Evolutionary conservation across 1,140 invertebrate genomes (phyloP), one percentile per base, ranked within the genome.

Genomic region (Leptopilina clavipes): DNA sequence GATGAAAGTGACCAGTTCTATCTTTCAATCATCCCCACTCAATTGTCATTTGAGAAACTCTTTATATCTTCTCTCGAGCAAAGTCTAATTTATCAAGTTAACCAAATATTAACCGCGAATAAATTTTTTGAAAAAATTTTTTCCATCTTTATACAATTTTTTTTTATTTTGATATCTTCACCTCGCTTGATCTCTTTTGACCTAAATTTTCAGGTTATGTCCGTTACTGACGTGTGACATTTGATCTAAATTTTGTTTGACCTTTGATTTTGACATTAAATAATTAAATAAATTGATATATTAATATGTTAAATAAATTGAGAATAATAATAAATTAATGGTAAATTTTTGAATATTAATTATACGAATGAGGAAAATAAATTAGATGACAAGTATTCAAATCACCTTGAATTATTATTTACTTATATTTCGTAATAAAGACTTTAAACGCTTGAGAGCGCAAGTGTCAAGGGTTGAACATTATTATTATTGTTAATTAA

Each of bases 1-100:
- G 59, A 65, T 65, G 59, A 65, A 65, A 65, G 59, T 65, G 59
- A 11, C 7, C 59, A n/a, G 19, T 65, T 31, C 22, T n/a, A 31
- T 65, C 11, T 6, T 65, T n/a, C 59, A 65, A 31, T 65, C 11
- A 37, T 65, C 59, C 59, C 59, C 59, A 65, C 59, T 65, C 19
- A 0, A 65, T 6, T 22, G 12, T 14, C 56, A 17, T 52, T 52
- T 52, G 48, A 52, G 48, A 52, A 52, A 52, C n/a, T 52, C 14
- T 52, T 52, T 17, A 52, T 52, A 17, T 52, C 14, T 17, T n/a
- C 48, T 52, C 48, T 52, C 14, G 48, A 17, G 48, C 48, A 52
- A 52, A 52, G 48, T 52, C 48, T 52, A 7, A 8, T 1, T 52
- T 40, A 40, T 52, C 48, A 52, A 52, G 48, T n/a, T n/a, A 8